Evolutionary conservation across 1,140 invertebrate species (phyloP), one percentile per base, ranked within the genome.

Genomic region (Ridgeia piscesae): DNA sequence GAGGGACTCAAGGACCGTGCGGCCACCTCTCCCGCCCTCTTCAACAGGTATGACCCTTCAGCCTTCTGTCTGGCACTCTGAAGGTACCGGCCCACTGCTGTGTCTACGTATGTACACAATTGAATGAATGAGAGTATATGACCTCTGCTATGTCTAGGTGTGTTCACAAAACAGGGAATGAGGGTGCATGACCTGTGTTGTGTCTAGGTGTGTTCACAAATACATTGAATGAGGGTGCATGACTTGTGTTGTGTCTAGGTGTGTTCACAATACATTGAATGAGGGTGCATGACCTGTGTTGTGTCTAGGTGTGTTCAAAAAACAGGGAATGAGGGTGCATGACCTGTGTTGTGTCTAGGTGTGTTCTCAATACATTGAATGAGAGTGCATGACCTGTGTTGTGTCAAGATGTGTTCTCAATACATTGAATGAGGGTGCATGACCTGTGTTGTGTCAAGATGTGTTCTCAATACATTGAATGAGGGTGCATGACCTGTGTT

Each of bases 321-420:
- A n/a, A n/a, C n/a, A n/a, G n/a, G n/a, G n/a, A n/a, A n/a, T n/a
- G n/a, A n/a, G n/a, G n/a, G 4, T 42, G 42, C 42, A 42, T 42
- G 42, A 42, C 4, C 42, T 42, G 4, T 42, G 42, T 42, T 35
- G 6, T 42, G 33, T 89, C 35, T 92, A 96, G 96, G 95, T 99
- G 99, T 96, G 99, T 99, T 0, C 97, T 99, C 88, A 99, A 99
- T n/a, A n/a, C n/a, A n/a, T n/a, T n/a, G n/a, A n/a, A n/a, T n/a
- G n/a, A n/a, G n/a, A n/a, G 4, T 42, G 42, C 42, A 42, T 42
- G 42, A 42, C 4, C 42, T 42, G 4, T 42, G 42, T 42, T 35
- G 6, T 42, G 33, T 89, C 35, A 92, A 96, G 96, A 95, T 99
- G 99, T 96, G 99, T 99, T 0, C 97, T 99, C 88, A 99, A 99